A percentile compares a stretch with the other conserved stretches of the same genome.
Evolutionary conservation across 2,797 vertebrate genomes (phyloP).

Genomic region (Pelodytes ibericus): DNA sequence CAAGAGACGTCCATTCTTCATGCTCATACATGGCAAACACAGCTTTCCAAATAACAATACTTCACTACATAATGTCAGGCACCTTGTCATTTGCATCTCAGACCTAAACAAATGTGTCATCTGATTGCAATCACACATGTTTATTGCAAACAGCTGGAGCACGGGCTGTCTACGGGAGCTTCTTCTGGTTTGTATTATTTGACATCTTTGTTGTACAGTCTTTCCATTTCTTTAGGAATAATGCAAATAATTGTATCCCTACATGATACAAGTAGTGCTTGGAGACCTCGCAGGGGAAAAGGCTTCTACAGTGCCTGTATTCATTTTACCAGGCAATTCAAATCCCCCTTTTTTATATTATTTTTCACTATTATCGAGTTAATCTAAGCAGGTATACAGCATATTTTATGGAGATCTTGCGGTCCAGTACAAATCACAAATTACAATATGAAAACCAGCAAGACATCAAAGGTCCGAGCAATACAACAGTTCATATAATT

Average conservation of each 20-base stretch:
- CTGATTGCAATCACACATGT: slow-evolving; percentile 27
- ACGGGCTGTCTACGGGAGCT: background rate
- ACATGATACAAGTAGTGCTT: slow-evolving; percentile 23
- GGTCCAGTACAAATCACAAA: slow-evolving; percentile 44
- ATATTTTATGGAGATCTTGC: slow-evolving; percentile 33
- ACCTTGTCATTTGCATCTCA: slow-evolving; percentile 3
- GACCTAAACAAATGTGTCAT: background rate
- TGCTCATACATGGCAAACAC: background rate
- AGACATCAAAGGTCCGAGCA: slow-evolving; percentile 26
- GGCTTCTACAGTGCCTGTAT: slow-evolving; percentile 31
- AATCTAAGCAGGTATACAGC: slow-evolving; percentile 43
- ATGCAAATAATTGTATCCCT: slow-evolving; percentile 37
- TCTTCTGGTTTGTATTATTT: slow-evolving; percentile 23
- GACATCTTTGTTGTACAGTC: slow-evolving; percentile 40
- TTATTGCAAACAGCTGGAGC: slow-evolving; percentile 35
- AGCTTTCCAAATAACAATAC: background rate
- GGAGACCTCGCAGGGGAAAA: slow-evolving; percentile 12
- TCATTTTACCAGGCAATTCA: slow-evolving; percentile 30
- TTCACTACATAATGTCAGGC: background rate
- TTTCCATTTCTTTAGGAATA: slow-evolving; percentile 37
- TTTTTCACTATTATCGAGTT: slow-evolving; percentile 32
- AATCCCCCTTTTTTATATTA: slow-evolving; percentile 32
- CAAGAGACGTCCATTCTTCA: background rate
- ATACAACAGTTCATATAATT: slow-evolving; percentile 29
- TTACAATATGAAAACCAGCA: slow-evolving; percentile 55